Base-by-base conservation (phyloP, 2,797 vertebrate species). In the Pyrocephalus nanus region DNA sequence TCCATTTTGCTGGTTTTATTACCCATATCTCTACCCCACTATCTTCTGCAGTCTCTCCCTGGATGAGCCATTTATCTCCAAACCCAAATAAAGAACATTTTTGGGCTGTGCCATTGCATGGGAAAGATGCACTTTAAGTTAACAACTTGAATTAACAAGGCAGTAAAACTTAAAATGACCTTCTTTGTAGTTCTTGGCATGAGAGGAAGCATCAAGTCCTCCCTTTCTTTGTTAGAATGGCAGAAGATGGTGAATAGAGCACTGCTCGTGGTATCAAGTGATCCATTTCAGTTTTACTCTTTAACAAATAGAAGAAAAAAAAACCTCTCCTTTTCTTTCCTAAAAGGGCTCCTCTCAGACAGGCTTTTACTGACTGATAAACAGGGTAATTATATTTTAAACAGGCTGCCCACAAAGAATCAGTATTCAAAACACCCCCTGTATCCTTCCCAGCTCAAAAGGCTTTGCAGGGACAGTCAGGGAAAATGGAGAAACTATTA, bases 81-180 rank as follows among this genome's bases (percentile, higher is more conserved):
- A 88, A 95, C 36, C n/a, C 81, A 95, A 96, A 95, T 32, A 85
- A 95, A 86, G 36, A 53, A 36, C 71, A 54, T 88, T 90, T 94
- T 80, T 30, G 54, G 53, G 45, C 48, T 0, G 15, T 40, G 72
- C 69, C 61, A 50, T 7, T 15, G 29, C 69, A 74, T 76, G 91
- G 60, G 73, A 92, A 93, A 81, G 90, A 65, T 20, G 60, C 40
- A 4, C 57, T 92, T 81, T 0, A 79, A 88, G 66, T 21, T 73
- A 92, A 65, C 47, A 71, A 66, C 71, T 80, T 14, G 47, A 95
- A 86, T 94, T 90, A 96, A 96, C 22, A 16, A 91, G 86, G 38
- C 82, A 79, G 81, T 95, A 94, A 96, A 96, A 96, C 88, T 93
- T 38, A 3, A 80, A 60, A 47, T 58, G 69, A 94, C 81, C 84